Evolutionary conservation across 2,113 vertebrate genomes (phyloP), one percentile per base, ranked within the genome.

Genomic region (Uria lomvia): DNA sequence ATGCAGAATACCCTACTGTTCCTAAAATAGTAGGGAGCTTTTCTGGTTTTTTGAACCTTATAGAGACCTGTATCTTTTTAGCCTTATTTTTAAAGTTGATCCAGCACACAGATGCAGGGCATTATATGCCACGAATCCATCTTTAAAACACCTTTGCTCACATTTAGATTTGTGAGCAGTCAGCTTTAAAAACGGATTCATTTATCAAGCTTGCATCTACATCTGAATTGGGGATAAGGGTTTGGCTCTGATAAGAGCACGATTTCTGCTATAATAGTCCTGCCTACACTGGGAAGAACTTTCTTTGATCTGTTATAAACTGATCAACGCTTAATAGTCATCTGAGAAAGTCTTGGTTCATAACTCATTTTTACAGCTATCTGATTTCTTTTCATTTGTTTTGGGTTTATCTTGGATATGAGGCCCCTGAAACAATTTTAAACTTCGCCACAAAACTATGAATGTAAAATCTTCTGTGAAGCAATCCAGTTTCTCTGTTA

Each of bases 281-380:
- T 88, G 70, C 74, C 77, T 87, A 36, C 42, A 8, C 43, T 70
- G 58, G 62, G n/a, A 95, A 78, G 26, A 43, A 65, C 42, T 87
- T 87, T 38, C 83, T 97, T 95, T 97, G 84, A 92, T 96, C 91
- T 95, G 26, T 94, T 92, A 85, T 85, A 94, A 92, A 88, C 74
- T 91, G 89, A 92, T 92, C 58, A 73, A 92, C 80, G 67, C 70
- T 94, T 91, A 96, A 85, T 87, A 92, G 62, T 38, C 74, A 62
- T 89, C 38, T 68, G 72, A 85, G 71, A 87, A 95, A 89, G 29
- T 55, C 71, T 79, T 90, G 55, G 53, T 58, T 91, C 80, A 59
- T 94, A 96, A 95, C 36, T 90, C 91, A 76, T 58, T 95, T 95
- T 95, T 94, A 94, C 86, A 85, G 68, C 76, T 93, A 71, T 94